Conservation (phyloP, 2,888 invertebrate genomes). For the Eilema griseolum region DNA sequence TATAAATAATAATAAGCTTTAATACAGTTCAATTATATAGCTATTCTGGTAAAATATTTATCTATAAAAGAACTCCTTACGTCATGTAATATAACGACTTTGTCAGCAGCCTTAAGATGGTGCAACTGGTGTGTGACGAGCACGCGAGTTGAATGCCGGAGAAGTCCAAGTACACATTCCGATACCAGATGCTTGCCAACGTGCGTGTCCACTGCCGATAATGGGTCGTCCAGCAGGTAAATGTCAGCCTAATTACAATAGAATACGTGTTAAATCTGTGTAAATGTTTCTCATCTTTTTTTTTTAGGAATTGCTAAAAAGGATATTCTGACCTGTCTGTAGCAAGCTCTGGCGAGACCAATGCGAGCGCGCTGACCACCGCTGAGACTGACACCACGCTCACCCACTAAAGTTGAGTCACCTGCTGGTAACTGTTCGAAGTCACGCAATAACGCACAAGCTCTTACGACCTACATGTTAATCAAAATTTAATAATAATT, state of each 20-base stretch:
- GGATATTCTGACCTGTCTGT: slow-evolving; percentile 88
- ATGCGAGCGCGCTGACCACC: slow-evolving; percentile 94
- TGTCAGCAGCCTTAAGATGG: slow-evolving; percentile 89
- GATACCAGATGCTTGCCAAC: slow-evolving; percentile 91
- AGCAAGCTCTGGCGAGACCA: slow-evolving; percentile 92
- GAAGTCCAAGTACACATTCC: slow-evolving; percentile 88
- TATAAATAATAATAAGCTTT: slow-evolving; percentile 49
- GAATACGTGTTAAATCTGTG: too few species aligned
- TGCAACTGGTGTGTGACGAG: slow-evolving; percentile 95
- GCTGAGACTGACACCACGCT: slow-evolving; percentile 91
- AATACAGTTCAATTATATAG: background rate
- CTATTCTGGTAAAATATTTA: background rate
- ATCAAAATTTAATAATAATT: background rate
- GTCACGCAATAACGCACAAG: slow-evolving; percentile 89
- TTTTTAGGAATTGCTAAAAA: background rate
- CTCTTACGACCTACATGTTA: slow-evolving; percentile 81
- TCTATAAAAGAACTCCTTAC: slow-evolving; percentile 73
- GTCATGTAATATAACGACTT: slow-evolving; percentile 88
- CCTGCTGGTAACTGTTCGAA: slow-evolving; percentile 90
- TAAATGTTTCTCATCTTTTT: background rate
- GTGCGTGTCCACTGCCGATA: slow-evolving; percentile 92
- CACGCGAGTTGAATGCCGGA: slow-evolving; percentile 89
- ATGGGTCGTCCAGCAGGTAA: slow-evolving; percentile 92
- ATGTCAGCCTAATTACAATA: slow-evolving; percentile 82
- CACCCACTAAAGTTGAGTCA: slow-evolving; percentile 92